These are phyloP conservation scores for Cygnus buccinator DNA, from an alignment of 2,113 vertebrate genomes.

Conservation along the genomic window DNA sequence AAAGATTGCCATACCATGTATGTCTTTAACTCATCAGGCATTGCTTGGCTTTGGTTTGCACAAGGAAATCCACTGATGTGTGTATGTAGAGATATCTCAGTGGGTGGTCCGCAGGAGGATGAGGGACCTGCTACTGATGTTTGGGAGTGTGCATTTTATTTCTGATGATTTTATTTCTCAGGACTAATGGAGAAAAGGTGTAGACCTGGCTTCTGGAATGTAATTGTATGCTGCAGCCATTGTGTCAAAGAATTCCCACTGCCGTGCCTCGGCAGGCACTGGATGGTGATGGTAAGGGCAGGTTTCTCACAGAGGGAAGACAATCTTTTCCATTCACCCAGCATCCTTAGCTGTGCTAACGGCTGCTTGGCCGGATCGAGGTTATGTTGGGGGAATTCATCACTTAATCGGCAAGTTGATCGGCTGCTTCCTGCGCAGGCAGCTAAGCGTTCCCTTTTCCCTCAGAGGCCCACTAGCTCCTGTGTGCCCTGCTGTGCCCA, in stretches of 20 bases:
- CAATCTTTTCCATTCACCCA: neutral
- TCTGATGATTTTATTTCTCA: too few relatives aligned
- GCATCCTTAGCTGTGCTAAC: too few relatives aligned
- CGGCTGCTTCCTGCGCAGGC: accelerated
- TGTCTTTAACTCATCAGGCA: too few relatives aligned
- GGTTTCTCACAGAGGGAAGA: neutral
- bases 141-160: neutral
- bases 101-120: neutral
- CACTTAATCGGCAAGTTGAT: too few relatives aligned
- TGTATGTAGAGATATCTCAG: neutral
- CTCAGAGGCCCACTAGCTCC: neutral
- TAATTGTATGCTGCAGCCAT: too few relatives aligned
- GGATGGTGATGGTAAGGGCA: accelerated
- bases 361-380: accelerated
- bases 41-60: neutral
- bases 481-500: neutral
- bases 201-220: neutral
- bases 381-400: too few relatives aligned
- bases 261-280: too few relatives aligned
- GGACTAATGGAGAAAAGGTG: neutral
- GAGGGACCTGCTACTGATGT: neutral
- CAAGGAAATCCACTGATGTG: neutral
- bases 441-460: neutral
- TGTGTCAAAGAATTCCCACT: neutral
- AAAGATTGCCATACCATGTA: accelerated